Conservation (phyloP, 2,888 invertebrate species). For the Imbricaverruca yamaguchii region DNA sequence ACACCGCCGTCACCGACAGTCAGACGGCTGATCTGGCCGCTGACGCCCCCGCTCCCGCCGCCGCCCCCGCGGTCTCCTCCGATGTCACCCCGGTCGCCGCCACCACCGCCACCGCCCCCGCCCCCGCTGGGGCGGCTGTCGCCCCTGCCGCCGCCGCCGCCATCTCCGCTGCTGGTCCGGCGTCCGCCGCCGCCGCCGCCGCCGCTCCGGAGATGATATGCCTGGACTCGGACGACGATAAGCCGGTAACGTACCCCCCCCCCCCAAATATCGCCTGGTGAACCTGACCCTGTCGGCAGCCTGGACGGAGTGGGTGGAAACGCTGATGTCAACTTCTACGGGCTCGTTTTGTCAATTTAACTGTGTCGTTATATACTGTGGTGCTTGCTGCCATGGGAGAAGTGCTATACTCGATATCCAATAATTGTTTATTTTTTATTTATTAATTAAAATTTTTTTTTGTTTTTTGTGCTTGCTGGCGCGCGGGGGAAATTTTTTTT, state of each 20-base stretch:
- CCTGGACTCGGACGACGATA: conserved; percentile 29
- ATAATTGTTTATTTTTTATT: too few species aligned
- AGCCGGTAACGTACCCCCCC: not conserved
- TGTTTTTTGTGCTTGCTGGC: too few species aligned
- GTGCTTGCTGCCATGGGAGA: too few species aligned
- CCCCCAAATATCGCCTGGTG: too few species aligned
- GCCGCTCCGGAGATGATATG: conserved; percentile 26
- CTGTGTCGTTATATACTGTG: too few species aligned
- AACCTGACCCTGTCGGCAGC: too few species aligned
- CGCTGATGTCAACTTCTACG: too few species aligned
- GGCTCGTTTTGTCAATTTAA: too few species aligned
- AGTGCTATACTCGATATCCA: too few species aligned
- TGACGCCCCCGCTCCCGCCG: conserved; percentile 29
- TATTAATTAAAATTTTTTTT: too few species aligned
- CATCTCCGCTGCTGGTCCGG: conserved; percentile 1
- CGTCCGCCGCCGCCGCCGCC: conserved; percentile 23
- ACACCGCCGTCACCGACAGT: not conserved
- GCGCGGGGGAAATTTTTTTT: too few species aligned
- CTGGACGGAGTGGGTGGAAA: too few species aligned
- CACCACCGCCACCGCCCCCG: conserved; percentile 26
- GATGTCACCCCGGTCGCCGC: conserved; percentile 31
- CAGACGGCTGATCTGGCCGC: not conserved
- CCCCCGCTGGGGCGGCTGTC: conserved; percentile 28
- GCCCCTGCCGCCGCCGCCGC: conserved; percentile 23
- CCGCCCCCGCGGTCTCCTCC: conserved; percentile 32